A percentile compares a stretch with the other conserved stretches of the same genome.
Conservation (phyloP, 2,113 vertebrate genomes). For the Dasyornis broadbenti region DNA sequence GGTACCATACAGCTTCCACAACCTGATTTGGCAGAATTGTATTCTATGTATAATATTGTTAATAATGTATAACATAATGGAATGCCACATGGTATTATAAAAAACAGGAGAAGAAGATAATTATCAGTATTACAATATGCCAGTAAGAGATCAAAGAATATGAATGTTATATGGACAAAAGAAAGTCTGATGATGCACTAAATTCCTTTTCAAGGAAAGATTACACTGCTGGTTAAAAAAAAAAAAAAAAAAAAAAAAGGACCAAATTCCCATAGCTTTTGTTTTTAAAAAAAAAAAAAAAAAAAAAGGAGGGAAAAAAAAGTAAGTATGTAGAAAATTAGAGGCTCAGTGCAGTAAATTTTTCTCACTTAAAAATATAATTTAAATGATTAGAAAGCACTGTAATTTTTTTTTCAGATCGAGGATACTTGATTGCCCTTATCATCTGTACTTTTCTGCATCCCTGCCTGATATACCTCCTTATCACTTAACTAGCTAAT, state of each 20-base stretch:
- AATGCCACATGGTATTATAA: constrained; percentile 43
- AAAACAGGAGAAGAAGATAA: constrained; percentile 44
- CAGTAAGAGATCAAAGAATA: constrained; percentile 52
- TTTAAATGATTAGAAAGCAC: constrained; percentile 67
- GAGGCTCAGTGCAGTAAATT: constrained; percentile 34
- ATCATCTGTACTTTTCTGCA: constrained; percentile 66
- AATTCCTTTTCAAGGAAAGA: constrained; percentile 44
- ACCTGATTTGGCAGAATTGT: constrained; percentile 23
- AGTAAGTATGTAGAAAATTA: constrained; percentile 15
- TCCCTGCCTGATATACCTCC: constrained; percentile 63
- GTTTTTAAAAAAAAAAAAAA: not conserved
- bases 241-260: not conserved
- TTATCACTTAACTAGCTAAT: constrained; percentile 76
- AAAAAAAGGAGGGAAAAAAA: rapidly evolving
- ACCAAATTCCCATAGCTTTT: not conserved
- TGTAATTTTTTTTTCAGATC: constrained; percentile 64
- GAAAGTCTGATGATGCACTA: constrained; percentile 24
- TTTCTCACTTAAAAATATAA: constrained; percentile 65
- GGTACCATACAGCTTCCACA: constrained; percentile 14
- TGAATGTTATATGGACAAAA: constrained; percentile 48
- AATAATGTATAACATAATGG: constrained; percentile 62
- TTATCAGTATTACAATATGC: constrained; percentile 43
- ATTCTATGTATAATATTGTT: constrained; percentile 42
- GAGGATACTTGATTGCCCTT: constrained; percentile 69
- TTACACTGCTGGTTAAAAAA: not conserved